A percentile compares a stretch with the other conserved stretches of the same genome.
Evolutionary conservation across 2,113 vertebrate species (phyloP).

Genomic region (Malurus alboscapulatus): DNA sequence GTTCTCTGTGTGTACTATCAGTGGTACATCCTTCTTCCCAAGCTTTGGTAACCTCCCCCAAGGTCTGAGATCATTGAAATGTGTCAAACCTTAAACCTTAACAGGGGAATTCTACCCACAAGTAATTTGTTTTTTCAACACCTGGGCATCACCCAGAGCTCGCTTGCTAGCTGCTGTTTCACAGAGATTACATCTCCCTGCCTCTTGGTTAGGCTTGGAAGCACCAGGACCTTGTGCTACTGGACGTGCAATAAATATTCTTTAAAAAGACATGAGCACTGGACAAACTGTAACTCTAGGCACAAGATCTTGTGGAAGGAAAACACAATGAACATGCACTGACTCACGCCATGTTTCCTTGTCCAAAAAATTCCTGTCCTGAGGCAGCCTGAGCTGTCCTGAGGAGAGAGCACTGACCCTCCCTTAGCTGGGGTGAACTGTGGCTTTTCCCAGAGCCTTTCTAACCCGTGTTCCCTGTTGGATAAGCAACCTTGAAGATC

Average conservation of each 20-base stretch:
- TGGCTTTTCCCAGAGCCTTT: rapidly evolving
- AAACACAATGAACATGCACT: rapidly evolving
- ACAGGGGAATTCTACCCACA: not conserved
- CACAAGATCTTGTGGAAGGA: not conserved
- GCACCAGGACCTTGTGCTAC: rapidly evolving
- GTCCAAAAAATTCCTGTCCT: not conserved
- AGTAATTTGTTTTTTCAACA: not conserved
- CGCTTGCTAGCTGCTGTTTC: not conserved
- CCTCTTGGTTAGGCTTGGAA: not conserved
- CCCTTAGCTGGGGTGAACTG: not conserved
- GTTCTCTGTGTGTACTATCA: not conserved
- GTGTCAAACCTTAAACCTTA: not conserved
- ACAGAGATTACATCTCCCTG: not conserved
- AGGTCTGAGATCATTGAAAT: not conserved
- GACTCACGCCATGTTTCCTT: not conserved
- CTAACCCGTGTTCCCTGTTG: rapidly evolving
- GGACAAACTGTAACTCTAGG: rapidly evolving
- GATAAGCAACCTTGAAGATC: not conserved
- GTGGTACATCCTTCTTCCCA: not conserved
- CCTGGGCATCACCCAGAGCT: not conserved
- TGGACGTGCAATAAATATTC: rapidly evolving
- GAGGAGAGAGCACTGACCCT: not conserved
- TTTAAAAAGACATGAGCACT: not conserved
- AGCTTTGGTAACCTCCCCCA: not conserved
- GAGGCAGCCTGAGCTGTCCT: not conserved